These are phyloP conservation scores for Lateolabrax maculatus DNA, from an alignment of 2,797 vertebrate genomes.

Conservation along the genomic window DNA sequence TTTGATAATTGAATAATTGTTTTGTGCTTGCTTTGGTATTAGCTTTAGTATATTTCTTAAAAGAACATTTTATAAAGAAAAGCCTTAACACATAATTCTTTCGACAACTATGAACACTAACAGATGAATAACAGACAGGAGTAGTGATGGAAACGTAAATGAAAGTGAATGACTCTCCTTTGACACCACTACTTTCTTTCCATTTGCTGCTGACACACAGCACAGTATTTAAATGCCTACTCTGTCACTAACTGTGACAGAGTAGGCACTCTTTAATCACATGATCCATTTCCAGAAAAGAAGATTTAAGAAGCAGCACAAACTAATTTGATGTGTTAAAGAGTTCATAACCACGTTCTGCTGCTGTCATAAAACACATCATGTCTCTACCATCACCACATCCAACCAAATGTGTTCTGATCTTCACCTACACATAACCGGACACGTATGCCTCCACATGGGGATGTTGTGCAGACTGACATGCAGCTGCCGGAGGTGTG, in stretches of 20 bases:
- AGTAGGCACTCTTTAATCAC: neutral
- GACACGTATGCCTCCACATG: conserved; percentile 28
- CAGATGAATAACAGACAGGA: neutral
- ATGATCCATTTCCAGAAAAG: neutral
- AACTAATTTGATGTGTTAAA: neutral
- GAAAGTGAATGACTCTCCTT: neutral
- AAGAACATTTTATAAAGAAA: neutral
- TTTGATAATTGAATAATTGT: too few species aligned
- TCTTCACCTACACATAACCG: conserved; percentile 9
- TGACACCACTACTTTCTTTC: neutral
- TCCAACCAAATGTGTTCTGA: conserved; percentile 5
- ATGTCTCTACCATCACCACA: neutral
- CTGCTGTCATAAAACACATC: conserved; percentile 12
- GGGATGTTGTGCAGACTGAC: conserved; percentile 36
- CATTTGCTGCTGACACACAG: neutral
- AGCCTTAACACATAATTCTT: neutral
- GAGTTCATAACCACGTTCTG: neutral
- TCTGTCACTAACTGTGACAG: neutral
- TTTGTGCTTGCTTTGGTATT: neutral
- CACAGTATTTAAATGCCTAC: neutral
- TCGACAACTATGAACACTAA: neutral
- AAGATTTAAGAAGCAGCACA: neutral
- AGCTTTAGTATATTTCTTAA: neutral
- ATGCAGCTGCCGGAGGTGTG: conserved; percentile 30
- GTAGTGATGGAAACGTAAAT: neutral